Conservation (phyloP, 2,797 vertebrate species). For the Muscicapa striata region DNA sequence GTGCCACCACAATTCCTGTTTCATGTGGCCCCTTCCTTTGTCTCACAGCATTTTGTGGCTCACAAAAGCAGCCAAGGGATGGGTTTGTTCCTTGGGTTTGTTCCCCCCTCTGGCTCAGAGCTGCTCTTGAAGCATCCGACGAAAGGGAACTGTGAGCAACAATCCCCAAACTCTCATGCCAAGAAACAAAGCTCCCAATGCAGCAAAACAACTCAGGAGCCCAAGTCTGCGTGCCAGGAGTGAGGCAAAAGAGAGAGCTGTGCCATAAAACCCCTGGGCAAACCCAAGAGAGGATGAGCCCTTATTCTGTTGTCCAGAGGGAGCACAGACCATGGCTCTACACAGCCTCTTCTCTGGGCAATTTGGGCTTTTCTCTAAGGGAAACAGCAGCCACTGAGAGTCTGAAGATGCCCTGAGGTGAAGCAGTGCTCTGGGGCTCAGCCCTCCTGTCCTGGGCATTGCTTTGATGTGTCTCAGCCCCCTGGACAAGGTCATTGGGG, state of each 20-base stretch:
- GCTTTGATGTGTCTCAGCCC: background rate
- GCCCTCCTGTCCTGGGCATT: background rate
- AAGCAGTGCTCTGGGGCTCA: background rate
- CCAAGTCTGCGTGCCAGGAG: background rate
- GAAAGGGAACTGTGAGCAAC: background rate
- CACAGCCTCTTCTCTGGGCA: background rate
- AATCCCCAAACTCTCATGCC: background rate
- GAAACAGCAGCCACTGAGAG: background rate
- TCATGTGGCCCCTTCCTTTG: conserved; percentile 26
- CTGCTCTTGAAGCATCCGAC: background rate
- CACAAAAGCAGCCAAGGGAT: background rate
- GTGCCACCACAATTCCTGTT: background rate
- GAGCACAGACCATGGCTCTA: background rate
- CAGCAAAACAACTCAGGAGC: background rate
- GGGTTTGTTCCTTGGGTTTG: background rate
- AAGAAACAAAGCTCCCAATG: background rate
- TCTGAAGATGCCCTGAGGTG: background rate
- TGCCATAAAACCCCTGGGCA: background rate
- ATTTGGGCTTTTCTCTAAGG: background rate
- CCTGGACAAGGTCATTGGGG: background rate
- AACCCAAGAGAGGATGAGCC: background rate
- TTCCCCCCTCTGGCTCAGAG: background rate
- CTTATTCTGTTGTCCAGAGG: background rate
- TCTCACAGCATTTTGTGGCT: background rate
- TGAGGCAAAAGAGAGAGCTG: background rate